Percentiles rank a stretch among this genome's conserved stretches.
phyloP scores from a whole-genome alignment of 2,113 vertebrate species.

The Jaculus jaculus region DNA sequence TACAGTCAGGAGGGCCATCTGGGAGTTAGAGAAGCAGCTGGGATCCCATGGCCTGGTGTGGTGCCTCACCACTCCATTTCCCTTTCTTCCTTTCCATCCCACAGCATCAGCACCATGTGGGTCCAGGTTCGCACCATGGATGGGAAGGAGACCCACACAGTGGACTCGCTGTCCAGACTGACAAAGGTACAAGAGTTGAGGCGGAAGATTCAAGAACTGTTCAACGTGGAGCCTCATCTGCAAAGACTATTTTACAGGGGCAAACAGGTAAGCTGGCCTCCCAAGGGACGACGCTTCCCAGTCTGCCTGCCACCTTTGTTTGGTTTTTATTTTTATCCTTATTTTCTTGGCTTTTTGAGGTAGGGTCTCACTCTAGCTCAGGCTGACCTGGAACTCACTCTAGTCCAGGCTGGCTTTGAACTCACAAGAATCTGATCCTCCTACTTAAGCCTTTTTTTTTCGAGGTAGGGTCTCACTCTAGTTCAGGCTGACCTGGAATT shows the following conservation, averaged over 20 bases:
- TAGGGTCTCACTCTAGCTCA: too few relatives aligned
- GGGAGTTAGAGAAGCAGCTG: background rate
- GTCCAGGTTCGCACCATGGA: slow-evolving; percentile 99
- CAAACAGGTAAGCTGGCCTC: slow-evolving; percentile 90
- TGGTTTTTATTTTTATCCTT: too few relatives aligned
- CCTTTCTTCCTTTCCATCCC: background rate
- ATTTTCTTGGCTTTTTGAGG: too few relatives aligned
- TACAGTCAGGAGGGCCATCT: background rate
- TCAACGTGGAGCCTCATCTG: slow-evolving; percentile 89
- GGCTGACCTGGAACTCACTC: too few relatives aligned
- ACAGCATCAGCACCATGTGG: slow-evolving; percentile 91
- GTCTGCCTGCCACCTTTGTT: slow-evolving; percentile 16
- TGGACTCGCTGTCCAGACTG: slow-evolving; percentile 95
- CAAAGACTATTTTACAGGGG: slow-evolving; percentile 97
- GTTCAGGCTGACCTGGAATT: too few relatives aligned
- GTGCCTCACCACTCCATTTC: too few relatives aligned
- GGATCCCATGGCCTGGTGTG: background rate
- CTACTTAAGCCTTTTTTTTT: too few relatives aligned
- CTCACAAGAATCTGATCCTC: too few relatives aligned
- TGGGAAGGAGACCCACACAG: slow-evolving; percentile 92
- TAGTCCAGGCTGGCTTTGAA: too few relatives aligned
- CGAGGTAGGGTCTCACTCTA: too few relatives aligned
- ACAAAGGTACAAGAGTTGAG: slow-evolving; percentile 96
- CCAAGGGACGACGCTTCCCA: background rate
- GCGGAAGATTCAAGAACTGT: slow-evolving; percentile 90